Conservation (phyloP, 2,888 invertebrate genomes). For the Amphipyra berbera region DNA sequence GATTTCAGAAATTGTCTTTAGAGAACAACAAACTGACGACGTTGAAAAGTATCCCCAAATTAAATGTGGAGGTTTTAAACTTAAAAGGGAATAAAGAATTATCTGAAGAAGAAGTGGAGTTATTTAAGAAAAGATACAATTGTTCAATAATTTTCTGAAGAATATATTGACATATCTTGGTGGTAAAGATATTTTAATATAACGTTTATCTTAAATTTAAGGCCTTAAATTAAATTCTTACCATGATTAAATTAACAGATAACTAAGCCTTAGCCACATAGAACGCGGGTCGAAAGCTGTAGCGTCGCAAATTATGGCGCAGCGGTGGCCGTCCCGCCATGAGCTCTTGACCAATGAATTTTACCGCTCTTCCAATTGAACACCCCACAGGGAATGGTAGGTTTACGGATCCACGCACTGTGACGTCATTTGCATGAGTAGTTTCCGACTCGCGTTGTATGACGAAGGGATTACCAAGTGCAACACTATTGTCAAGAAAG, state of each 20-base stretch:
- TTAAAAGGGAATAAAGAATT: slow-evolving; percentile 83
- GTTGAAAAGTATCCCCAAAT: slow-evolving; percentile 84
- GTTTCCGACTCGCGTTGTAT: no score
- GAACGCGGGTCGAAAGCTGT: slow-evolving; percentile 10
- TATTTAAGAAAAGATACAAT: slow-evolving; percentile 71
- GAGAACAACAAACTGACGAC: slow-evolving; percentile 86
- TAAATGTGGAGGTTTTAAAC: slow-evolving; percentile 85
- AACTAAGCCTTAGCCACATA: slow-evolving; percentile 9
- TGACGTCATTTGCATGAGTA: no score
- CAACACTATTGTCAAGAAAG: no score
- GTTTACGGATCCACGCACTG: no score
- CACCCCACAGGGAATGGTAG: no score
- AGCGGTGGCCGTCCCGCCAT: background rate
- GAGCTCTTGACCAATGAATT: background rate
- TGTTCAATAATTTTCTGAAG: slow-evolving; percentile 71
- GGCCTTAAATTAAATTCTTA: slow-evolving; percentile 12
- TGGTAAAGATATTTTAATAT: slow-evolving; percentile 19
- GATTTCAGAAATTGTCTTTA: slow-evolving; percentile 85
- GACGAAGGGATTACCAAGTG: no score
- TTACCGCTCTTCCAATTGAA: no score
- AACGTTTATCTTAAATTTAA: slow-evolving; percentile 13
- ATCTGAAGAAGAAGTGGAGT: slow-evolving; percentile 69
- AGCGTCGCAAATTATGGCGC: background rate
- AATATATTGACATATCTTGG: slow-evolving; percentile 21
- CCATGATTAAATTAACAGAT: slow-evolving; percentile 2